Base-by-base conservation (phyloP, 2,113 vertebrate species). In the Malurus cyaneus region DNA sequence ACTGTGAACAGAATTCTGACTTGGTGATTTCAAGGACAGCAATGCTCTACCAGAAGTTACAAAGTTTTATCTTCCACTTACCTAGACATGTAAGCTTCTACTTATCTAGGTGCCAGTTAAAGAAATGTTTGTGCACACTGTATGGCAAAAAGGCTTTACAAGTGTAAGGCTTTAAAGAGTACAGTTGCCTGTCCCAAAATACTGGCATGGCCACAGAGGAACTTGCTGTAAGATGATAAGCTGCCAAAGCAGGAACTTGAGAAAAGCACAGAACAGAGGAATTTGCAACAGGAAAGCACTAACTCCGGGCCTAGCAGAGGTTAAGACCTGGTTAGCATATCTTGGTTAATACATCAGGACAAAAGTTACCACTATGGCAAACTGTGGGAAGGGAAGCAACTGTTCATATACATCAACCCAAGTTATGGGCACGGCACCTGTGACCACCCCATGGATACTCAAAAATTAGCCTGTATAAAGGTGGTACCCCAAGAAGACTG, bases 1-100 rank as follows among this genome's bases (percentile, higher is more conserved):
- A 53, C 14, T 1, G 4, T 67, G 49, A 49, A 77, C 12, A 80
- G 62, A 80, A 93, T 70, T 72, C 36, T 34, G 15, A 92, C 80
- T 11, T 46, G 18, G 6, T 86, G 54, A 64, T 80, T 77, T 69
- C 67, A 86, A 41, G 57, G 89, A 26, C 9, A 77, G 25, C 31
- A 69, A 19, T 17, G 23, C 42, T 31, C 50, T 83, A 46, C 64
- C 41, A 69, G 24, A 85, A 78, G 15, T 26, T 26, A 81, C n/a
- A 67, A 91, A 13, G 14, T 44, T 87, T 93, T 90, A 60, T 60
- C 41, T 85, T 80, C 25, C 29, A 62, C 44, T 66, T 73, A 78
- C 14, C 44, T 59, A 71, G 28, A 53, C 18, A 50, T 1, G 2
- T 71, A 59, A 66, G 31, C 47, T 90, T 93, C 54, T 71, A 36